Conservation (phyloP, 2,113 vertebrate genomes). For the Rynchops niger region DNA sequence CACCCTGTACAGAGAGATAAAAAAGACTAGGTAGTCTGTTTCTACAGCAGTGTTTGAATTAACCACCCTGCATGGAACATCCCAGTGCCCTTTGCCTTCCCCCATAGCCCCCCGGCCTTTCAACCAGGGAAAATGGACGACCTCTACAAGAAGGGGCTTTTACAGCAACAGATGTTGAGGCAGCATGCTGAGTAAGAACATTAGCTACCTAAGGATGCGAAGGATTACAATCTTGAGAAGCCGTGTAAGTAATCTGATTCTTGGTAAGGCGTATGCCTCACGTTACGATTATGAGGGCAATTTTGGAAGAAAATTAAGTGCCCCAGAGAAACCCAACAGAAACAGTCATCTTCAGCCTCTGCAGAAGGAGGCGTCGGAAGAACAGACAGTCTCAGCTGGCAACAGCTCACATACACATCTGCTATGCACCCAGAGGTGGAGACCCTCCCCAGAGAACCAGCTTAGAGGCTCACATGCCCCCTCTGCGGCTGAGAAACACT, state of each 20-base stretch:
- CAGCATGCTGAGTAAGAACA: neutral
- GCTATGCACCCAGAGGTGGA: neutral
- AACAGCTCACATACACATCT: neutral
- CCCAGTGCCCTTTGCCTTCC: neutral
- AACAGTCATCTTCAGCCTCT: neutral
- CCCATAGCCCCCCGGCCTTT: neutral
- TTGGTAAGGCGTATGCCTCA: neutral
- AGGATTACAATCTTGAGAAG: neutral
- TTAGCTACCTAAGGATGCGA: neutral
- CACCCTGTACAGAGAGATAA: slow-evolving; percentile 77
- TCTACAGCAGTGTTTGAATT: neutral
- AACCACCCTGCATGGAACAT: neutral
- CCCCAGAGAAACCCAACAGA: neutral
- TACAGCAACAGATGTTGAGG: neutral
- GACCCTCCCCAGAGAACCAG: neutral
- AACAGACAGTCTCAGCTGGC: neutral
- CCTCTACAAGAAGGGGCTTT: neutral
- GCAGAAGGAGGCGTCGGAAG: neutral
- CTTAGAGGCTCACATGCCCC: neutral
- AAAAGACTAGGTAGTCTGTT: neutral
- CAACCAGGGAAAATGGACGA: neutral
- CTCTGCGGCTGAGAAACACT: neutral
- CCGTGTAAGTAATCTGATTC: neutral
- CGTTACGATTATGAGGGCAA: neutral
- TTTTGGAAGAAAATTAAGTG: neutral